Base-by-base conservation (phyloP, 2,797 vertebrate genomes). In the Mormyrops boulengeri region DNA sequence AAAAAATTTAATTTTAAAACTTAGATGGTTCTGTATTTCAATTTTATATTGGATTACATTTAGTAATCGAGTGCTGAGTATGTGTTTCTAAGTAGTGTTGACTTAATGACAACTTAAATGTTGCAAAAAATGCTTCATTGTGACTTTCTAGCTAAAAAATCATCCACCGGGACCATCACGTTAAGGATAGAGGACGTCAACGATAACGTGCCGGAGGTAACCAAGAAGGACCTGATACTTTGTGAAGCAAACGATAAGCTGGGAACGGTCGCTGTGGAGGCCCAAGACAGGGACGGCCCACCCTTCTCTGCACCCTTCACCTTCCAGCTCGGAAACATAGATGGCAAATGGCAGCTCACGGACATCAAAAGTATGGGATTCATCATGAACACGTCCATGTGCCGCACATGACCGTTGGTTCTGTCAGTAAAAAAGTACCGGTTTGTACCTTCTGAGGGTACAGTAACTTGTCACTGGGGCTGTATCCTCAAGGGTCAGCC, bases 161-260 rank as follows among this genome's bases (percentile, higher is more conserved):
- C 94, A 3, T 96, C 96, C 77, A 96, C 95, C 2, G 97, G 97
- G 88, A 96, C 94, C 1, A 90, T 97, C 26, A 89, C 96, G 4
- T 93, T 97, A 90, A 91, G 92, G 91, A 91, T 97, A 1, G 91
- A 94, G 22, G 96, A 97, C 89, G 90, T 93, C 5, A 97, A 97
- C 88, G 97, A 97, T 89, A 95, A 97, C 86, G 3, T 88, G 1
- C 97, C 97, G 0, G 49, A 89, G 0, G 91, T 97, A 19, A 0
- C n/a, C 4, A 53, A 26, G 0, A 90, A 12, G 0, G 89, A 95
- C 0, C 90, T 92, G 2, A 92, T 91, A 9, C 92, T 97, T 87
- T 98, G 97, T 90, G 95, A 92, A 88, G 89, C 66, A 38, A 62
- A 90, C 0, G 93, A 93, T 55, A 89, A 55, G 44, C 90, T 66